Percentiles rank a stretch among this genome's conserved stretches.
These are phyloP conservation scores for Nesogale talazaci DNA, from an alignment of 2,113 vertebrate species.

Conservation along the genomic window DNA sequence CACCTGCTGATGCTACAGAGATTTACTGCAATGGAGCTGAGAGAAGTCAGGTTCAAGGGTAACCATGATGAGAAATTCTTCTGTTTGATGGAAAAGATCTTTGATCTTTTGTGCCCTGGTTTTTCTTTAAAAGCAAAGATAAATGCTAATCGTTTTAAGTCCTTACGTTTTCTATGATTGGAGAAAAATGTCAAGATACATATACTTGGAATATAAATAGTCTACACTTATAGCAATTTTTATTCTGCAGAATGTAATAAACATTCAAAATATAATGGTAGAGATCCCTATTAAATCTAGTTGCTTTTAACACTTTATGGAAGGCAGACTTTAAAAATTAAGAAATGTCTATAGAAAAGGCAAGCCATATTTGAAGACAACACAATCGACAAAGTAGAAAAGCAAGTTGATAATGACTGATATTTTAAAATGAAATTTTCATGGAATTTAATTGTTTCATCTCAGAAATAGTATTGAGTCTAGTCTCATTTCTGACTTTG, in stretches of 20 bases:
- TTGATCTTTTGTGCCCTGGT: slow-evolving; percentile 47
- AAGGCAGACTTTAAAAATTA: background rate
- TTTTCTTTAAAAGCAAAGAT: slow-evolving; percentile 58
- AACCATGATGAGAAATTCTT: slow-evolving; percentile 91
- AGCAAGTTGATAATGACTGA: background rate
- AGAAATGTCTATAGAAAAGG: background rate
- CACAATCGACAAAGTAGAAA: background rate
- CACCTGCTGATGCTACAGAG: slow-evolving; percentile 87
- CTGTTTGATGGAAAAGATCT: slow-evolving; percentile 86
- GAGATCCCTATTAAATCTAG: background rate
- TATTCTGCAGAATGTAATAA: background rate
- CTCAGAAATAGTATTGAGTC: background rate
- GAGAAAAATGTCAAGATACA: slow-evolving; percentile 41
- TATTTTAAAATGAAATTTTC: background rate
- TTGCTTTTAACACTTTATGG: background rate
- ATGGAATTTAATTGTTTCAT: background rate
- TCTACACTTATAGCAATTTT: background rate
- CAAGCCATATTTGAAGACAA: background rate
- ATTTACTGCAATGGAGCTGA: slow-evolving; percentile 87
- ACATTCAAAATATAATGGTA: background rate
- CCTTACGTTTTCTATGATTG: slow-evolving; percentile 31
- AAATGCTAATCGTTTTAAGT: slow-evolving; percentile 61
- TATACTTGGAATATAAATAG: slow-evolving; percentile 56
- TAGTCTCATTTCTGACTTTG: background rate
- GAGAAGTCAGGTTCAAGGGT: slow-evolving; percentile 90